A percentile compares a stretch with the other conserved stretches of the same genome.
Evolutionary conservation across 2,888 invertebrate genomes (phyloP).

Genomic region (Laothoe populi): DNA sequence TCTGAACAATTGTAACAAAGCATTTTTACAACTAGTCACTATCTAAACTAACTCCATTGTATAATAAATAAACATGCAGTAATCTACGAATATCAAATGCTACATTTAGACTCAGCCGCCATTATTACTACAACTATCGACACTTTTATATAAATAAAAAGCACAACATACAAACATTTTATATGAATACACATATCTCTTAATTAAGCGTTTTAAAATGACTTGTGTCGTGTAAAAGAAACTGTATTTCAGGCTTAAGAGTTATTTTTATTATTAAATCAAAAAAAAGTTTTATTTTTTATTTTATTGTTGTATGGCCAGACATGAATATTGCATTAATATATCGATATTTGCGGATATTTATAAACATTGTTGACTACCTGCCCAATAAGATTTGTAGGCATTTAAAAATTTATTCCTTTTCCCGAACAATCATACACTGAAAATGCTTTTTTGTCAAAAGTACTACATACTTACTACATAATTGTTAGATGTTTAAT

Average conservation of each 20-base stretch:
- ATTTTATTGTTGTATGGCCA: background rate
- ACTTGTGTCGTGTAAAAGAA: background rate
- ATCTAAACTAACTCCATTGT: background rate
- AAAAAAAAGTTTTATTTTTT: background rate
- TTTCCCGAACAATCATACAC: no score
- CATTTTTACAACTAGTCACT: background rate
- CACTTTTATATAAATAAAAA: background rate
- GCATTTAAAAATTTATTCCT: no score
- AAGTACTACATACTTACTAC: no score
- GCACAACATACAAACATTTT: constrained; percentile 8
- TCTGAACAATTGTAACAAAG: no score
- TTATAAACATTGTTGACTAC: no score
- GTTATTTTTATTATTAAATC: background rate
- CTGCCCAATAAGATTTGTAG: no score
- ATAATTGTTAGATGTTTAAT: no score
- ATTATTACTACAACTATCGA: background rate
- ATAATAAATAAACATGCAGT: constrained; percentile 12
- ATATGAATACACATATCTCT: background rate
- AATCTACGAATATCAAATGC: constrained; percentile 19
- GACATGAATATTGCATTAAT: background rate
- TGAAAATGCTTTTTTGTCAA: no score
- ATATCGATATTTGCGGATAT: no score
- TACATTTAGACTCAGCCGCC: background rate
- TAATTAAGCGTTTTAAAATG: constrained; percentile 10
- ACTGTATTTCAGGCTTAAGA: background rate